Base-by-base conservation (phyloP, 2,113 vertebrate species). In the Microcebus murinus region DNA sequence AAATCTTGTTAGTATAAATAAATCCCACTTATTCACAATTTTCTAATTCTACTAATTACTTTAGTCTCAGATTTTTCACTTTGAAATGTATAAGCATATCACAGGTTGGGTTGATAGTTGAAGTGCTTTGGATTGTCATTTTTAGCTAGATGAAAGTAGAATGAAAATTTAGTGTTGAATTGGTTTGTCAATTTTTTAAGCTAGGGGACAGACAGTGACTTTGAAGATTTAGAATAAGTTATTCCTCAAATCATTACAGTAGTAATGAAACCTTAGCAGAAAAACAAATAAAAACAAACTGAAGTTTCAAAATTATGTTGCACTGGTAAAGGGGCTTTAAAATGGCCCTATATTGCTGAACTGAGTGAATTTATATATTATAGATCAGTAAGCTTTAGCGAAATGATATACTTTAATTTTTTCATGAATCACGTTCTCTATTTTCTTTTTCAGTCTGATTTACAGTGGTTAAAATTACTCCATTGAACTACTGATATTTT, bases 401-500 rank as follows among this genome's bases (percentile, higher is more conserved):
- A 68, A 36, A 59, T 68, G 42, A 93, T 61, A 63, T 5, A 48
- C 45, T 77, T 82, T 93, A 83, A 67, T 14, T 48, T 84, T 77
- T 91, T 48, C 85, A 50, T 87, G 59, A 82, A 29, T 84, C 42
- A 90, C 2, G 87, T 70, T 82, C 21, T 31, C 17, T 89, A 17
- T 84, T 91, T 88, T 92, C 36, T 84, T 91, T 67, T 82, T 10
- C 73, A 20, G 90, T 81, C 36, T 95, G 48, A 83, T 79, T 73
- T 93, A 85, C 3, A 79, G 12, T 77, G 23, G 25, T 65, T 93
- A 92, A 81, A 93, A 52, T 91, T 25, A 94, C 34, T 91, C 27
- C 21, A 25, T 89, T 91, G 90, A 90, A 68, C 59, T 65, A 15
- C 39, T 85, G 34, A 68, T 85, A 77, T 89, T 94, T 93, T 92